Base-by-base conservation (phyloP, 2,888 invertebrate genomes). In the Ceramica pisi region DNA sequence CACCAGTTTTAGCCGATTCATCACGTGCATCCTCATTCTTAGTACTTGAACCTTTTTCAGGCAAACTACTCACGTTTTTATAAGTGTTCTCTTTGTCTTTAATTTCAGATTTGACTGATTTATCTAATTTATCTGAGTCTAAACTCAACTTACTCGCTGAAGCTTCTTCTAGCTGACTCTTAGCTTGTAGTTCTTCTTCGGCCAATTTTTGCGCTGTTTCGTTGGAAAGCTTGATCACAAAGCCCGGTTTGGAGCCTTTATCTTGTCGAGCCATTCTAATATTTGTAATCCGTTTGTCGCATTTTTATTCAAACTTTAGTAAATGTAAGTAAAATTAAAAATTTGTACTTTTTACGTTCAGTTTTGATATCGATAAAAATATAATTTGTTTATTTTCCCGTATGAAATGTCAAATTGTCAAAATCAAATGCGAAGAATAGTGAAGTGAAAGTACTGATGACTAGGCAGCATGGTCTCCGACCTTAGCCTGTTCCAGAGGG, bases 201-300 rank as follows among this genome's bases (percentile, higher is more conserved):
- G 92, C 85, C 68, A 96, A 86, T 89, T 96, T 96, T 86, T 95
- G 95, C 14, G 91, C 94, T 51, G 96, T 96, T 89, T 96, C 96
- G 65, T 87, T 91, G 2, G 95, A 92, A 51, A 96, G 88, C 90
- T 96, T 96, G 75, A 96, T 96, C 65, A 96, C 93, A 88, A 96
- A 95, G 31, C 95, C 96, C 63, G 93, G 82, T 87, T 92, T 95
- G 31, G 88, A 69, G 66, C 72, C 78, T 86, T 92, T 95, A 46
- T 93, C 92, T 75, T 86, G 88, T 68, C 90, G 92, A 65, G 91
- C 86, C 95, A 95, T 94, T 75, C 56, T 64, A 48, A 50, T 70
- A 21, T 59, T 48, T 48, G 12, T 88, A 56, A 50, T 55, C 7
- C 38, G 41, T 56, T 26, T 57, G 46, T 50, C 41, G 62, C 55